Evolutionary conservation across 1,140 invertebrate genomes (phyloP), one percentile per base, ranked within the genome.

Genomic region (Leptopilina boulardi): DNA sequence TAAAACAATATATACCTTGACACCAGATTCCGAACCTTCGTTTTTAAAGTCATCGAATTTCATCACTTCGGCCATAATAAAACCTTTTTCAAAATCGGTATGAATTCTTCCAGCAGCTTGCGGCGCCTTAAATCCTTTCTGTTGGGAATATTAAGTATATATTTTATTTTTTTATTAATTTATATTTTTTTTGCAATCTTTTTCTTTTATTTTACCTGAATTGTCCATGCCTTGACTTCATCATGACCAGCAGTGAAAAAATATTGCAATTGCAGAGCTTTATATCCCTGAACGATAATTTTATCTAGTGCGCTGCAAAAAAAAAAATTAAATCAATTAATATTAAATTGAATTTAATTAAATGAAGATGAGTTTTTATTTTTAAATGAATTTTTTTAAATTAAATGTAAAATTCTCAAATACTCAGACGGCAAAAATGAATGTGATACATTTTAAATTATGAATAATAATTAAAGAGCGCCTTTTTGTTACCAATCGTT

Each of bases 1-100:
- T n/a, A 8, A 42, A 72, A 71, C 18, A 30, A 10, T 1, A 18
- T 11, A 11, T 90, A 95, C 95, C 92, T 99, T 99, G 44, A 94
- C 95, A 41, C 95, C 97, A 1, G 94, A 92, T 92, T 99, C 98
- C 41, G 95, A 95, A 21, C 98, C 98, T 91, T 97, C 95, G 87
- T 98, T 97, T 91, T 99, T 99, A 87, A 99, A 99, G 89, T 99
- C 99, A 66, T 96, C 95, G 87, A 94, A 99, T 88, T 99, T 98
- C 98, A 99, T 99, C 0, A 99, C 97, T 93, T 99, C 99, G 70
- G 99, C 99, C 99, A 99, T 99, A 75, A 99, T 99, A 92, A 99
- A 99, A 51, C 99, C 99, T 91, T 99, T 99, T 89, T 99, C 99
- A 91, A 99, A 99, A 89, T 99, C 99, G 1, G 98, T 99, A 89